A percentile compares a stretch with the other conserved stretches of the same genome.
These are phyloP conservation scores for Chiridota heheva DNA, from an alignment of 35 echinoderm and acorn worm species.

Conservation along the genomic window DNA sequence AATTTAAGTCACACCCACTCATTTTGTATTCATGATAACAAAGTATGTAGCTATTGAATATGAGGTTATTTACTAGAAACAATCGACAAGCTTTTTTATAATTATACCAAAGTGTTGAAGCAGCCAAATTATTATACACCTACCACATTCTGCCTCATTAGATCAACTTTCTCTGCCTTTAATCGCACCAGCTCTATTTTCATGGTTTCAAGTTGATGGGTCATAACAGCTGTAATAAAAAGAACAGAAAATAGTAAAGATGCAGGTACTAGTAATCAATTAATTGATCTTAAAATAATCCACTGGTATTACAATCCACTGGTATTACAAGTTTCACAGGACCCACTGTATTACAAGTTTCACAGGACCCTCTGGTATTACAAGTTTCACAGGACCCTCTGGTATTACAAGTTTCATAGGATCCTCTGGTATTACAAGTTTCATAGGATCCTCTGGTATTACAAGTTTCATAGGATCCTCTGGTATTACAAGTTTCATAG, in stretches of 20 bases:
- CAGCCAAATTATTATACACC: constrained; percentile 4
- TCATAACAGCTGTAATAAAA: constrained; percentile 45
- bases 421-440: too few relatives aligned
- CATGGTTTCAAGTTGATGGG: constrained; percentile 72
- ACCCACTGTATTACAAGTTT: neutral
- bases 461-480: too few relatives aligned
- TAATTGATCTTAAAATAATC: neutral
- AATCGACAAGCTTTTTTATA: neutral
- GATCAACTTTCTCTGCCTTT: constrained; percentile 79
- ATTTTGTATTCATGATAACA: neutral
- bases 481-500: too few relatives aligned
- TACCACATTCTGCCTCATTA: constrained; percentile 85
- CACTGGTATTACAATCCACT: neutral
- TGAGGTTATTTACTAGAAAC: neutral
- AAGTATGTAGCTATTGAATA: neutral
- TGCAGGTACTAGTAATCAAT: neutral
- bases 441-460: too few relatives aligned
- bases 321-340: neutral
- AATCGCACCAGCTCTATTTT: constrained; percentile 73
- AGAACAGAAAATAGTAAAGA: neutral
- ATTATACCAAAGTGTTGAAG: too few relatives aligned
- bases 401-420: too few relatives aligned
- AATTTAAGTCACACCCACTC: neutral
- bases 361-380: neutral
- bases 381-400: too few relatives aligned